Evolutionary conservation across 2,113 vertebrate genomes (phyloP), one percentile per base, ranked within the genome.

Genomic region (Oenanthe melanoleuca): DNA sequence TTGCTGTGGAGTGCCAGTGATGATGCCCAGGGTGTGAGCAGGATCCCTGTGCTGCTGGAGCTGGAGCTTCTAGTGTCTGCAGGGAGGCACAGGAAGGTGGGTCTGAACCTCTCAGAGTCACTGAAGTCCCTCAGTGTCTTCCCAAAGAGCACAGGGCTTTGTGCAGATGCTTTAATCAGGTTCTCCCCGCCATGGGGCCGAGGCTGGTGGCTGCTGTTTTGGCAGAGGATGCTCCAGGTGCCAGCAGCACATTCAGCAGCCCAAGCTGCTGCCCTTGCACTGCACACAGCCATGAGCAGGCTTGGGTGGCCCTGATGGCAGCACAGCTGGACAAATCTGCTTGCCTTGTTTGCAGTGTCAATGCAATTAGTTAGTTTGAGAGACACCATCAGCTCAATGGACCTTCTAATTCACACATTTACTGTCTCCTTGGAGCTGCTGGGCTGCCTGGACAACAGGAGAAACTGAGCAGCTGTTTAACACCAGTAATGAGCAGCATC

Each of bases 11-110:
- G 18, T 40, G 40, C 17, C 60, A 38, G 28, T 3, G 38, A 9
- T 18, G 52, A 37, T 52, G 33, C 25, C 20, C 33, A 21, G 0
- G 0, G 1, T 22, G n/a, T 19, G 59, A 49, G 29, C 38, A 52
- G 63, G n/a, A 80, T 0, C 26, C 38, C 38, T 9, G 63, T 44
- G 47, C 49, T 56, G 8, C 56, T 80, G 80, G 29, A n/a, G 57
- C 63, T 83, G 31, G 15, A 45, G n/a, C 5, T 33, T 14, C 72
- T 74, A 57, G 9, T 55, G 57, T 9, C 77, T 73, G 60, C 64
- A 57, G 55, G n/a, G n/a, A 29, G 67, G 34, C 8, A 4, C 2
- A 37, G 64, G 31, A 34, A 59, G n/a, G 21, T 15, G 29, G 20
- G 42, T 22, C 63, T 40, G 33, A 49, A 25, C 4, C n/a, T 81